Evolutionary conservation across 2,797 vertebrate genomes (phyloP), one percentile per base, ranked within the genome.

Genomic region (Peromyscus nudipes): DNA sequence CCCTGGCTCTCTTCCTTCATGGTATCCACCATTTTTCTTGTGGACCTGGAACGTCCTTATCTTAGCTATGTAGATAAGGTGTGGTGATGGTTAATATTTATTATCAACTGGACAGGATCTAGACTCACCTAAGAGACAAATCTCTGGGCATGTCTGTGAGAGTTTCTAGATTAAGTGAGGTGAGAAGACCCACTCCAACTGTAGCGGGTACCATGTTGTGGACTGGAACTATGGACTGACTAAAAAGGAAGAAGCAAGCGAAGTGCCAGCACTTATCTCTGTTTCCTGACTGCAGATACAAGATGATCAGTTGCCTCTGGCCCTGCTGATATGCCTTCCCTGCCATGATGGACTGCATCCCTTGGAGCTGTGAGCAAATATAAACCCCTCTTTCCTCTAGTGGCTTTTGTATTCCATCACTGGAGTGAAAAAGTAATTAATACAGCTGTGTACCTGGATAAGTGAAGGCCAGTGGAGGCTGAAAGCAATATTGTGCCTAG

Each of bases 31-130:
- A 55, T 89, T 73, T 95, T 55, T 81, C 85, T 88, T 73, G 23
- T 3, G 25, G 52, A 71, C 13, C 40, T 29, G 55, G 57, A 64
- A 90, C 43, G 37, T 46, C 55, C n/a, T 64, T 91, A 86, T 57
- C 37, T 49, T 92, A 89, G 89, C 79, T 49, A 73, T 52, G 34
- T 14, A 96, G 27, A 92, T 55, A 86, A 83, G 25, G 52, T 75
- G 1, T 75, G 40, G 9, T 8, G 5, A 40, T 43, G 5, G 37
- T 31, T 62, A 19, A 57, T 40, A 73, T 17, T 37, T 27, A 19
- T 29, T 40, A 52, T 40, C 49, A 88, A 88, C 27, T 31, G 40
- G n/a, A 73, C 25, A 57, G 49, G n/a, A 31, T 57, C 85, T 73
- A 55, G 85, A 55, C 49, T 40, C n/a, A 71, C 12, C 34, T 71